Evolutionary conservation across 2,797 vertebrate species (phyloP).

Genomic region (Denticeps clupeoides): DNA sequence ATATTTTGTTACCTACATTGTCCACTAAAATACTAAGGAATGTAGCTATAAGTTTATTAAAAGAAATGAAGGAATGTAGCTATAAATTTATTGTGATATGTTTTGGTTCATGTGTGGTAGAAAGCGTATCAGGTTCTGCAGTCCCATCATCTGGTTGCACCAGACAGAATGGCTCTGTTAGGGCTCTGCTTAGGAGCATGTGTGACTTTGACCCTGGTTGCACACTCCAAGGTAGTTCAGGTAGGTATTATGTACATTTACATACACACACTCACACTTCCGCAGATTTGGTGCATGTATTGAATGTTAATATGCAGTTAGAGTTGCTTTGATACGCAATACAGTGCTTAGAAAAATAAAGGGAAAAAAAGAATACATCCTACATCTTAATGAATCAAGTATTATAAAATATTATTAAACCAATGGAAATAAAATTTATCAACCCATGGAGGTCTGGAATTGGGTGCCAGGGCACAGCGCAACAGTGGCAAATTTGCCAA

Average conservation of each 20-base stretch:
- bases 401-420: too few relatives aligned
- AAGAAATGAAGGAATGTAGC: not conserved
- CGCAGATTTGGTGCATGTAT: not conserved
- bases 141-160: constrained; percentile 44
- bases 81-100: not conserved
- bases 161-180: constrained; percentile 41
- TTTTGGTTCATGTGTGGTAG: constrained; percentile 27
- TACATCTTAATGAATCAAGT: too few relatives aligned
- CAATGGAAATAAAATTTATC: too few relatives aligned
- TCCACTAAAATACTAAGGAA: too few relatives aligned
- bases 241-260: constrained; percentile 19
- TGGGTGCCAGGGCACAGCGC: too few relatives aligned
- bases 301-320: too few relatives aligned
- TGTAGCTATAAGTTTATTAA: not conserved
- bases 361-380: too few relatives aligned
- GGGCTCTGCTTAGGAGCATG: constrained; percentile 46
- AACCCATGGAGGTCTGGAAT: too few relatives aligned
- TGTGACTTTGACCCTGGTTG: constrained; percentile 31
- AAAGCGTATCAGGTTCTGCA: constrained; percentile 42
- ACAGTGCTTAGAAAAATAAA: too few relatives aligned
- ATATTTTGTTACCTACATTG: too few relatives aligned
- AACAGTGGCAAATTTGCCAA: too few relatives aligned
- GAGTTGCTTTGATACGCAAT: too few relatives aligned
- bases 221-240: constrained; percentile 26
- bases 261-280: not conserved